Base-by-base conservation (phyloP, 2,888 invertebrate genomes). In the Dicyrtoma fusca region DNA sequence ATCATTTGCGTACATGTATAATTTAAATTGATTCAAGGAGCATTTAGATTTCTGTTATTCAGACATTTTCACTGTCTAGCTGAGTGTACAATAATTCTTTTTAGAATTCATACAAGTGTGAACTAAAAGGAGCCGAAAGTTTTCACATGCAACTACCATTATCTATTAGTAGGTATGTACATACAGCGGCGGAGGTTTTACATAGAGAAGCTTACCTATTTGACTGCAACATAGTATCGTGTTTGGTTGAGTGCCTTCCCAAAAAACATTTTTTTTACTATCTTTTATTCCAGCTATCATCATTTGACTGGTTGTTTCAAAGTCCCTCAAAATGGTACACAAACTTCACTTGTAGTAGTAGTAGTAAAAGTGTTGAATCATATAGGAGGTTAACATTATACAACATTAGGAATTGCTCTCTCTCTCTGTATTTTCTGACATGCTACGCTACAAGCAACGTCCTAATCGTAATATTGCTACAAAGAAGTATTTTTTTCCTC, bases 71-170 rank as follows among this genome's bases (percentile, higher is more conserved):
- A 34, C 34, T 34, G 8, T 8, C 8, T 8, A 34, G 8, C 34
- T 8, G 3, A 34, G 4, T 34, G 23, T 49, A 49, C 55, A 55
- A 10, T 55, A 3, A 5, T 10, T 21, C 23, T 55, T 13, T 55
- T 13, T 55, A 4, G 13, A 44, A 14, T 34, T 42, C 44, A 19
- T 42, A 61, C 61, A 42, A 61, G 42, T 61, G 61, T 61, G 44
- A 61, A 61, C 44, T 5, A 61, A 61, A 61, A 61, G 61, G 44
- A 61, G 61, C 17, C 17, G 61, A 44, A 55, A 19, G 21, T 44
- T 19, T 44, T 19, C 26, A 34, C 34, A 14, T 59, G 59, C 6
- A 59, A 59, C 17, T 19, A 19, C 3, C 34, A 34, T 34, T 34
- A 34, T n/a, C n/a, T n/a, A n/a, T n/a, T 49, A 49, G 14, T 8